Evolutionary conservation across 1,140 invertebrate genomes (phyloP).

Genomic region (Phocides pigmalion): DNA sequence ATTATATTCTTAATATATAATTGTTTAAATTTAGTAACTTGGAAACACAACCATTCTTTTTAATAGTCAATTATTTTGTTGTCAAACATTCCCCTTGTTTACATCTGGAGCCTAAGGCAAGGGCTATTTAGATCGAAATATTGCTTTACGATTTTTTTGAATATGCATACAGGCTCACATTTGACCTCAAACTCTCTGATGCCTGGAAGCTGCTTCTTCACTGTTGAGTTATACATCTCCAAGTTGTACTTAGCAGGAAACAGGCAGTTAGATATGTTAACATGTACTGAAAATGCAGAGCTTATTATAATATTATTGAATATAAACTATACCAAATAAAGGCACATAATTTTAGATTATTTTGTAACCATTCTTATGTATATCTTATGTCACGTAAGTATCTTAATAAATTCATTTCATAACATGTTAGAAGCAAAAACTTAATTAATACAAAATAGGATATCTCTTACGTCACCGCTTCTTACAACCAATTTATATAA

Average conservation of each 20-base stretch:
- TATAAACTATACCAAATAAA: conserved; percentile 35
- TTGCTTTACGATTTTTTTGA: too few relatives aligned
- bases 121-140: too few relatives aligned
- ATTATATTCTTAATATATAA: too few relatives aligned
- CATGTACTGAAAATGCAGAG: conserved; percentile 29
- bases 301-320: conserved; percentile 27
- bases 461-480: conserved; percentile 22
- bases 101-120: too few relatives aligned
- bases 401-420: conserved; percentile 36
- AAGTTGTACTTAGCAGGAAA: neutral
- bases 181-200: too few relatives aligned
- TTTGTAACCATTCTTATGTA: conserved; percentile 29
- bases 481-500: conserved; percentile 6
- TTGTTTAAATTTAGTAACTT: too few relatives aligned
- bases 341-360: conserved; percentile 33
- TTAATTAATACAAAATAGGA: conserved; percentile 35
- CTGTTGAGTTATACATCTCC: too few relatives aligned
- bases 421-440: conserved; percentile 31
- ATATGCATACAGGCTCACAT: too few relatives aligned
- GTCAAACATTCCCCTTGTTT: too few relatives aligned
- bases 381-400: conserved; percentile 31
- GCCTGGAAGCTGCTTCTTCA: too few relatives aligned
- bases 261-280: neutral
- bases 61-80: too few relatives aligned
- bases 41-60: too few relatives aligned